These are phyloP conservation scores for Hypercompe scribonia DNA, from an alignment of 2,888 invertebrate genomes.

Conservation along the genomic window DNA sequence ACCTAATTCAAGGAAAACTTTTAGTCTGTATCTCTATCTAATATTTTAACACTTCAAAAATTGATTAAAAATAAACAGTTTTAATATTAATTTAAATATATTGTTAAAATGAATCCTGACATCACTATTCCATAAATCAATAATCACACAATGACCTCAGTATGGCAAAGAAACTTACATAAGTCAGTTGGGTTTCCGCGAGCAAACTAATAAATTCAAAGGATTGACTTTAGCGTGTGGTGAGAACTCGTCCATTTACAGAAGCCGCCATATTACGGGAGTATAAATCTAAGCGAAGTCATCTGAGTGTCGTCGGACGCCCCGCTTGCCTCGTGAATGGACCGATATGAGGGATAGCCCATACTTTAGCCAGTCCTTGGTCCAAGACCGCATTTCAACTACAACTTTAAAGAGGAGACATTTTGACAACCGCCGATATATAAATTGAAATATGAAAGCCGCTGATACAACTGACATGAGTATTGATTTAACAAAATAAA, in stretches of 20 bases:
- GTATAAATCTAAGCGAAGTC: slow-evolving; percentile 81
- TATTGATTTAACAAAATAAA: slow-evolving; percentile 58
- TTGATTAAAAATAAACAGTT: too few relatives aligned
- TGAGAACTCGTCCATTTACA: slow-evolving; percentile 83
- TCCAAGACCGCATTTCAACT: slow-evolving; percentile 67
- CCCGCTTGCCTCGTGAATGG: slow-evolving; percentile 73
- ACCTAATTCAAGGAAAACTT: not conserved
- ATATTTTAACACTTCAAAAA: not conserved
- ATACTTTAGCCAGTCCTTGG: slow-evolving; percentile 53
- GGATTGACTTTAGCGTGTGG: slow-evolving; percentile 74
- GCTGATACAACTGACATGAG: slow-evolving; percentile 61
- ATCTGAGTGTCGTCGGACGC: slow-evolving; percentile 71
- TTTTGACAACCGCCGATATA: slow-evolving; percentile 81
- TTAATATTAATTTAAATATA: not conserved
- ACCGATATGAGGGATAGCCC: slow-evolving; percentile 79
- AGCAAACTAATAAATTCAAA: slow-evolving; percentile 80
- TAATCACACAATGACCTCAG: slow-evolving; percentile 75
- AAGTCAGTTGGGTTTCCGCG: slow-evolving; percentile 65
- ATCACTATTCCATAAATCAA: slow-evolving; percentile 68
- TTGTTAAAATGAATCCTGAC: not conserved
- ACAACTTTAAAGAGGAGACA: slow-evolving; percentile 67
- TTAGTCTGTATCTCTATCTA: not conserved
- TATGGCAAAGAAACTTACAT: slow-evolving; percentile 69
- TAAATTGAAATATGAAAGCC: slow-evolving; percentile 81
- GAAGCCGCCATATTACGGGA: slow-evolving; percentile 78